Conservation (phyloP, 1,140 invertebrate genomes). For the Manduca sexta region DNA sequence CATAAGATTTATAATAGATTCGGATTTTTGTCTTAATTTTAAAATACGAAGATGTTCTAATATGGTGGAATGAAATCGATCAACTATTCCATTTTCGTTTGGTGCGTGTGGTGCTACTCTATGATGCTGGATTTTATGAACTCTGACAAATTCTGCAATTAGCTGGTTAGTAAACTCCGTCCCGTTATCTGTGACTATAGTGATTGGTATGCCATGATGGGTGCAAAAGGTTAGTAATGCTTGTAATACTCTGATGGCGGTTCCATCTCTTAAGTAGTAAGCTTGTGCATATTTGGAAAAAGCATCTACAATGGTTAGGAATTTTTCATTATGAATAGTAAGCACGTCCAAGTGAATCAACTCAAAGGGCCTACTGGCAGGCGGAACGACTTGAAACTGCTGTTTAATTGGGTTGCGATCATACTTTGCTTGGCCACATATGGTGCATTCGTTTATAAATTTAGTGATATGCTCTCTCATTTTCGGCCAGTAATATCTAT, state of each 20-base stretch:
- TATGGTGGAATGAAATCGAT: neutral
- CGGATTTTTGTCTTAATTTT: neutral
- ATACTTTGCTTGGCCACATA: slow-evolving; percentile 2
- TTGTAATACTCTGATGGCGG: neutral
- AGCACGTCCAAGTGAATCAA: neutral
- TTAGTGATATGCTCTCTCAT: slow-evolving; percentile 2
- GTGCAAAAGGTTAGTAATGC: neutral
- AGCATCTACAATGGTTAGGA: neutral
- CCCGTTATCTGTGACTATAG: neutral
- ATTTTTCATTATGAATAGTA: slow-evolving; percentile 1
- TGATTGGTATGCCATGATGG: slow-evolving; percentile 1
- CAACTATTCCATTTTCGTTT: slow-evolving; percentile 1
- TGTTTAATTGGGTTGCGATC: neutral
- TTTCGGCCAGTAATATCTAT: slow-evolving; percentile 10
- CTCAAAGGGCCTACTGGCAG: neutral
- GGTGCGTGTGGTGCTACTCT: neutral
- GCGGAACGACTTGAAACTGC: slow-evolving; percentile 1
- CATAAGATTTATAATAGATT: neutral
- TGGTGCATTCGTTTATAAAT: slow-evolving; percentile 3
- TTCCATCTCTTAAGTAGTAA: neutral
- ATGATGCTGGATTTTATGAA: slow-evolving; percentile 3
- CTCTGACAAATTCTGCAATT: neutral
- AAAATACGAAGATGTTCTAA: slow-evolving; percentile 1
- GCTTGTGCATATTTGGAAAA: slow-evolving; percentile 4
- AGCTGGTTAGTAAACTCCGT: slow-evolving; percentile 4